Evolutionary conservation across 2,113 vertebrate species (phyloP).

Genomic region (Coturnix japonica): DNA sequence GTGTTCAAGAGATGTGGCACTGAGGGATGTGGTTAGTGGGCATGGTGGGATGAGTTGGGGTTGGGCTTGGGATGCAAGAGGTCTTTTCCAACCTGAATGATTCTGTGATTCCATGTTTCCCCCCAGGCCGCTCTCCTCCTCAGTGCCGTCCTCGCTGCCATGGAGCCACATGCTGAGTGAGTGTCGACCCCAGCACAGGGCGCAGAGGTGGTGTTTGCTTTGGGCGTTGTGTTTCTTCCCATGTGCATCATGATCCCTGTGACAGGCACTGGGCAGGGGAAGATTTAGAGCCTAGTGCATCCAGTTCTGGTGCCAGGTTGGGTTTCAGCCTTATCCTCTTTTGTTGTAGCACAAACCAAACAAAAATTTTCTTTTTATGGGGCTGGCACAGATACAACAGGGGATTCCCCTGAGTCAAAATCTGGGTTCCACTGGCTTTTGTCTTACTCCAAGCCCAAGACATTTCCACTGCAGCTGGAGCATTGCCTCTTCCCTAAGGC

Average conservation of each 20-base stretch:
- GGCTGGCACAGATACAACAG: fast-evolving
- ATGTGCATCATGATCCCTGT: fast-evolving
- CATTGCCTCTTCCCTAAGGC: background rate
- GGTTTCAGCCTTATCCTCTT: background rate
- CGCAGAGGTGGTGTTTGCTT: fast-evolving
- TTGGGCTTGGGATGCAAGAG: background rate
- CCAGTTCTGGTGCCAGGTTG: background rate
- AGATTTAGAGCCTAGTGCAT: background rate
- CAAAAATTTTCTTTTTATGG: background rate
- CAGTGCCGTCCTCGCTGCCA: background rate
- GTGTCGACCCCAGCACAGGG: fast-evolving
- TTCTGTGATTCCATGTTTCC: background rate
- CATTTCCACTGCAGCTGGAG: too few relatives aligned
- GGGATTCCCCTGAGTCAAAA: background rate
- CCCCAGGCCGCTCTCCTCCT: background rate
- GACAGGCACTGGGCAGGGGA: background rate
- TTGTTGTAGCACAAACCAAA: background rate
- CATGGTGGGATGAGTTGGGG: background rate
- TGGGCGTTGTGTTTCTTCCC: fast-evolving
- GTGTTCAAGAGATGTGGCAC: background rate
- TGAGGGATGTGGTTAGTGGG: background rate
- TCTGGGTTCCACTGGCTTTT: background rate
- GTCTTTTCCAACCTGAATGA: background rate
- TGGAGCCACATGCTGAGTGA: background rate
- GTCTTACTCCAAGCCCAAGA: background rate